Evolutionary conservation across 2,797 vertebrate genomes (phyloP).

Genomic region (Onychomys leucogaster): DNA sequence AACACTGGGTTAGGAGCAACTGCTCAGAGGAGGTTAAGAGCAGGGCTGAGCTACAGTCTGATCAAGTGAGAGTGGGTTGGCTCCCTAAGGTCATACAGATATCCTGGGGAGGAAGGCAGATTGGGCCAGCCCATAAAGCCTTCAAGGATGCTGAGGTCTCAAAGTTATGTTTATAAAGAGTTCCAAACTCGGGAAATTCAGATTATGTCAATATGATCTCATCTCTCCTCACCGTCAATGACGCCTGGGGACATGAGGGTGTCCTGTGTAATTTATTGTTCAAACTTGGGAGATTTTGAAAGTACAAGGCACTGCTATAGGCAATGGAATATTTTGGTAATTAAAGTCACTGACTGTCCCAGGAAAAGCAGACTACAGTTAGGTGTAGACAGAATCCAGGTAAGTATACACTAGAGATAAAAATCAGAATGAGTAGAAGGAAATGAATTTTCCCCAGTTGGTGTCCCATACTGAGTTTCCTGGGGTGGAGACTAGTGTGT

Average conservation of each 20-base stretch:
- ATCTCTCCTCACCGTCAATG: neutral
- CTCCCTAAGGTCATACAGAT: neutral
- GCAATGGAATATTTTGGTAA: neutral
- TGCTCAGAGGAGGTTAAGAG: neutral
- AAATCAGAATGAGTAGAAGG: neutral
- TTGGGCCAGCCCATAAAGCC: neutral
- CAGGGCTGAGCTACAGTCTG: neutral
- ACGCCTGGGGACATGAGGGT: neutral
- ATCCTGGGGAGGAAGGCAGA: neutral
- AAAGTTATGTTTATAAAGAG: neutral
- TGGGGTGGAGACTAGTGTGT: neutral
- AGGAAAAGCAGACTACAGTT: neutral
- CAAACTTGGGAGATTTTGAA: constrained; percentile 12
- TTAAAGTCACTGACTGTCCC: neutral
- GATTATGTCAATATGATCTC: neutral
- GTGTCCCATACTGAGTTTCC: neutral
- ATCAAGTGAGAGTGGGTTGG: neutral
- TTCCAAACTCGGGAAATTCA: neutral
- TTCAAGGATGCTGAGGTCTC: neutral
- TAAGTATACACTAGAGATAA: neutral
- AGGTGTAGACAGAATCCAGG: neutral
- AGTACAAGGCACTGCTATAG: neutral
- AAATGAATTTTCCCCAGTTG: neutral
- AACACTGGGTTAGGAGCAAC: accelerated
- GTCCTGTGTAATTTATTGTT: neutral